Conservation (phyloP, 2,888 invertebrate species). For the Drosophila merina region DNA sequence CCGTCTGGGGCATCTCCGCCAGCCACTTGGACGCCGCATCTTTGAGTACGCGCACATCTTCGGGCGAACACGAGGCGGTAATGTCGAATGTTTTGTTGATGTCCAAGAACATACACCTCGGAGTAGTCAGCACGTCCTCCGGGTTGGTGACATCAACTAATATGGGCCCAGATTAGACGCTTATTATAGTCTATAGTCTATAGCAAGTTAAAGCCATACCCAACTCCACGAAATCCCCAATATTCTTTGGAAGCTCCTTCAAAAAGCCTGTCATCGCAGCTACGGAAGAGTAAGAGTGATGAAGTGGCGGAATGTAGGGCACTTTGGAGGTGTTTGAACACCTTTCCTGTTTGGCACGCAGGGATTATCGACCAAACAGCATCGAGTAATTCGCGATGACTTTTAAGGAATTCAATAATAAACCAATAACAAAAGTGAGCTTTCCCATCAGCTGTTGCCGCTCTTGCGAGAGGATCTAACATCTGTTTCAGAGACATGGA, state of each 20-base stretch:
- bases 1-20: slow-evolving; percentile 63
- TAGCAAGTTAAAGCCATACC: slow-evolving; percentile 54
- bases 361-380: slow-evolving; percentile 66
- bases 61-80: slow-evolving; percentile 58
- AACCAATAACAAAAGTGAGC: slow-evolving; percentile 18
- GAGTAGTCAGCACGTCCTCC: slow-evolving; percentile 72
- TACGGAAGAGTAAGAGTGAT: slow-evolving; percentile 18
- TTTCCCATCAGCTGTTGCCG: slow-evolving; percentile 39
- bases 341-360: slow-evolving; percentile 60
- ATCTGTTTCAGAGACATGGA: too few relatives aligned
- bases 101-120: slow-evolving; percentile 66
- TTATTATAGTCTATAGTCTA: slow-evolving; percentile 4
- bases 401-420: slow-evolving; percentile 6
- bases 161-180: slow-evolving; percentile 24
- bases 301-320: slow-evolving; percentile 31
- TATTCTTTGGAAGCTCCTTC: slow-evolving; percentile 70
- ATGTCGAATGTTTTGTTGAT: too few relatives aligned
- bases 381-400: slow-evolving; percentile 2
- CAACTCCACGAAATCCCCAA: slow-evolving; percentile 70
- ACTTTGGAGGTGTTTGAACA: slow-evolving; percentile 69
- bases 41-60: slow-evolving; percentile 80
- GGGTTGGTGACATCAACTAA: slow-evolving; percentile 77
- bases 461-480: too few relatives aligned
- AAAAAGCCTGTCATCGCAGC: slow-evolving; percentile 73
- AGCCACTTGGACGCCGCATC: slow-evolving; percentile 81